These are phyloP conservation scores for Oikopleura albicans DNA, from an alignment of 23 tunicate species.

Conservation along the genomic window DNA sequence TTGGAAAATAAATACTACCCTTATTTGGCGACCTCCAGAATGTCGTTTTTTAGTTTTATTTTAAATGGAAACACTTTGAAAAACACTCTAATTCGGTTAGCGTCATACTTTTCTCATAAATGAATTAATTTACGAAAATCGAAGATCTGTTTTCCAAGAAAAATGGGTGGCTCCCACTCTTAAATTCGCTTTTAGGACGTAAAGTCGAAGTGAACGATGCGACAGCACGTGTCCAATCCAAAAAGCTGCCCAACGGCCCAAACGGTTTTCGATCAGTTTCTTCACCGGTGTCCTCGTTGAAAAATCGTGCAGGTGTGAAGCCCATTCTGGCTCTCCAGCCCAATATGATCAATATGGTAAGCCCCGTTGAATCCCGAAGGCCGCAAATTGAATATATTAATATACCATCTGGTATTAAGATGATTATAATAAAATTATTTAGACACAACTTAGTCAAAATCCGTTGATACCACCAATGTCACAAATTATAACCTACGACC, in stretches of 20 bases:
- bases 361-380: not conserved
- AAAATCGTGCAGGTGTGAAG: not conserved
- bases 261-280: not conserved
- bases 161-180: too few species aligned
- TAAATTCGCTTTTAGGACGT: slow-evolving; percentile 9
- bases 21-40: too few species aligned
- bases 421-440: too few species aligned
- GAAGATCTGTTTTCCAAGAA: too few species aligned
- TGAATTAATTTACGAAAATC: too few species aligned
- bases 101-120: too few species aligned
- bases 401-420: too few species aligned
- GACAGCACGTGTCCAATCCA: slow-evolving; percentile 92
- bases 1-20: too few species aligned
- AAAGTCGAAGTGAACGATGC: slow-evolving; percentile 82
- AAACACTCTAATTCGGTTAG: too few species aligned
- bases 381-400: too few species aligned
- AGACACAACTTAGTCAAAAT: not conserved
- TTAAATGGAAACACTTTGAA: too few species aligned
- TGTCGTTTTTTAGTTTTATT: too few species aligned
- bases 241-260: slow-evolving; percentile 63
- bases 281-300: not conserved
- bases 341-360: not conserved
- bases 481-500: not conserved
- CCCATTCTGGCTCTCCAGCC: not conserved
- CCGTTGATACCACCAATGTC: not conserved